Base-by-base conservation (phyloP, 1,140 invertebrate species). In the Phthorimaea operculella region DNA sequence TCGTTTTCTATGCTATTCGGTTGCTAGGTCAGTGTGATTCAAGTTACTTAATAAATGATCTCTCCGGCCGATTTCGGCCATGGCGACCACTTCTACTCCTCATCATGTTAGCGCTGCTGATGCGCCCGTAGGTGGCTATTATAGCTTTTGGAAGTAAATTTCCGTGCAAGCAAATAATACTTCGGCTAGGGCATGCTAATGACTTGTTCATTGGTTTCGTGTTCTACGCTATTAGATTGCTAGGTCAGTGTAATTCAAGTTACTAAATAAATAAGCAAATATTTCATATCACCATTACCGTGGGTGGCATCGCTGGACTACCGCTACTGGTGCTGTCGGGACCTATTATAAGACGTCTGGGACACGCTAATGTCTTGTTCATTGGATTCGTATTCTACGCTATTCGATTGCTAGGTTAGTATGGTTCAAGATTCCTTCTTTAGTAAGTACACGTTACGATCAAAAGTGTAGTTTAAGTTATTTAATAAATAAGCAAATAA, bases 331-430 rank as follows among this genome's bases (percentile, higher is more conserved):
- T 92, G 6, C 82, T 94, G 34, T 93, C 93, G 1, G 92, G 93
- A 1, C 90, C 90, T 28, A 93, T 96, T 59, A 93, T 96, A 47
- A 88, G 90, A 16, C 90, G 88, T 64, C 80, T 95, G 52, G 94
- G 94, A 4, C 92, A 94, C 67, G 92, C 92, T 3, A 94, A 95
- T 75, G 90, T 94, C n/a, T 86, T 95, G 4, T 93, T 92, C 66
- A 88, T 94, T 51, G 93, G 92, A 36, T 93, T 94, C 64, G 70
- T 92, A 17, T 93, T 93, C 65, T 95, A 94, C 66, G 89, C 90
- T 34, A 87, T 94, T 39, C 85, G 93, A 63, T 87, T 95, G 55
- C 63, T 93, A 8, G 93, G 92, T 92, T 76, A 62, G 74, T 67
- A 21, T n/a, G n/a, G n/a, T n/a, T n/a, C n/a, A n/a, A n/a, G n/a